Evolutionary conservation across 1,140 invertebrate species (phyloP).

Genomic region (Nasonia giraulti): DNA sequence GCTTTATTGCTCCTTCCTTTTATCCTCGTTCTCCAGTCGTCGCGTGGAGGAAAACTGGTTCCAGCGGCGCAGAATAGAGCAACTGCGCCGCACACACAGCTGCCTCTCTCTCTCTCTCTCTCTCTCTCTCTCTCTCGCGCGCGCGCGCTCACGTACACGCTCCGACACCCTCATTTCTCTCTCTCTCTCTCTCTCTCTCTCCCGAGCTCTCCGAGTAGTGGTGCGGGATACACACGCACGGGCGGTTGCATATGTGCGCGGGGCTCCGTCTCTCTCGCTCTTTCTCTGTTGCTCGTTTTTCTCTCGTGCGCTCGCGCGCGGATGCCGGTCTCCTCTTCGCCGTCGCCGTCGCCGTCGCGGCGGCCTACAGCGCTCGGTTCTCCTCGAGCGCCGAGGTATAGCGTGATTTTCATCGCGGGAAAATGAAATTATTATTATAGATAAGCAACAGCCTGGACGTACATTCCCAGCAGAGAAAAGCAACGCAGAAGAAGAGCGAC

Average conservation of each 20-base stretch:
- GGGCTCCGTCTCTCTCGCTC: not conserved
- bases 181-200: too few species aligned
- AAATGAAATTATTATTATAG: not conserved
- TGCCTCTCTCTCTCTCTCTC: not conserved
- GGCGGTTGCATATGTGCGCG: constrained; percentile 28
- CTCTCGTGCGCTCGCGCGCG: not conserved
- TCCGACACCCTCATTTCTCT: too few species aligned
- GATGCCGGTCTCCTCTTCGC: not conserved
- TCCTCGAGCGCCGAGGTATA: not conserved
- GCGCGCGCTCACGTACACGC: constrained; percentile 36
- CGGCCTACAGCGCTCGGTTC: constrained; percentile 13
- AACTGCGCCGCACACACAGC: constrained; percentile 59
- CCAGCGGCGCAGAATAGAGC: constrained; percentile 71
- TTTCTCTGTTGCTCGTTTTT: not conserved
- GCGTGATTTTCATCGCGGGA: not conserved
- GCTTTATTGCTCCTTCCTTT: constrained; percentile 37
- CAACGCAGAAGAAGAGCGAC: constrained; percentile 39
- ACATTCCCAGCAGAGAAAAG: too few species aligned
- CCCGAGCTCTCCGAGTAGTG: not conserved
- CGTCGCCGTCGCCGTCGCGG: not conserved
- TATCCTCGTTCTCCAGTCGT: constrained; percentile 14
- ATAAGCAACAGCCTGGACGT: too few species aligned
- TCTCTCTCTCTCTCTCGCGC: constrained; percentile 11
- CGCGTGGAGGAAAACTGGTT: constrained; percentile 72
- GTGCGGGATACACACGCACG: constrained; percentile 17